phyloP scores from a whole-genome alignment of 2,113 vertebrate genomes.

The Eonycteris spelaea region DNA sequence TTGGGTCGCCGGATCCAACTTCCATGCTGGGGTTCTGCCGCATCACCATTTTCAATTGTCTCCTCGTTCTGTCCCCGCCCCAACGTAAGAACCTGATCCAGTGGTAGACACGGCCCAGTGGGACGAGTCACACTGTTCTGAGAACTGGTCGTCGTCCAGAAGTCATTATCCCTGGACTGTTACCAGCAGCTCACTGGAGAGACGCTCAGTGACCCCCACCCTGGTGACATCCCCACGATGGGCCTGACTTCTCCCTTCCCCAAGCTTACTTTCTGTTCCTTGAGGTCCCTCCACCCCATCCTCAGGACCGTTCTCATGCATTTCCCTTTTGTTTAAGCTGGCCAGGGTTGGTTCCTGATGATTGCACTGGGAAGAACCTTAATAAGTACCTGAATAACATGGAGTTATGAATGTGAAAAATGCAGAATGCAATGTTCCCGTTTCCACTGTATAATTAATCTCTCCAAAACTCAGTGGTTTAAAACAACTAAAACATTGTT shows the following conservation, averaged over 20 bases:
- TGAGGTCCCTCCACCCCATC: neutral
- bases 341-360: neutral
- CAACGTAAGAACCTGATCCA: neutral
- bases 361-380: neutral
- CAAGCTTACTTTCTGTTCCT: too few relatives aligned
- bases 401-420: neutral
- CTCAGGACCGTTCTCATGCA: neutral
- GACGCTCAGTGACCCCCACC: neutral
- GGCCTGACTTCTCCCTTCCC: neutral
- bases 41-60: neutral
- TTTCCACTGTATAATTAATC: neutral
- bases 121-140: neutral
- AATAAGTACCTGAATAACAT: neutral
- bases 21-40: neutral
- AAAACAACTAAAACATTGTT: neutral
- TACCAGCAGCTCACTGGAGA: neutral
- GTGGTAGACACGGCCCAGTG: neutral
- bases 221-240: neutral
- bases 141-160: neutral
- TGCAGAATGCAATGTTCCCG: neutral
- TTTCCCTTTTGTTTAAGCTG: neutral
- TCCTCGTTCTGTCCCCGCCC: neutral
- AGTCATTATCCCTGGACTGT: neutral
- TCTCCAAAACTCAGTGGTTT: neutral
- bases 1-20: neutral